Evolutionary conservation across 2,888 invertebrate genomes (phyloP).

Genomic region (Heteropelma amictum): DNA sequence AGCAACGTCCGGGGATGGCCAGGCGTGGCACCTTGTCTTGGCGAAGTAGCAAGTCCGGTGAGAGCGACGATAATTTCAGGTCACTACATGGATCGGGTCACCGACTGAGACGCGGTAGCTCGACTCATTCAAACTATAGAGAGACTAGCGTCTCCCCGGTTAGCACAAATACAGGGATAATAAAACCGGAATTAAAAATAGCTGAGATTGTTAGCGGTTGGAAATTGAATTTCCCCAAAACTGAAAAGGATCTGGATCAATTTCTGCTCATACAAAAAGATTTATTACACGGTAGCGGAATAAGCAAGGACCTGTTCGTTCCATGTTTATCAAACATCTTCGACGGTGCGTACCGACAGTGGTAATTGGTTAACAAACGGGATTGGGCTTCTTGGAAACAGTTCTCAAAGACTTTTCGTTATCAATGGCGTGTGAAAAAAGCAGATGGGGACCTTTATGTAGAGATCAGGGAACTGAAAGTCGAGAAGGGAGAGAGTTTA

Average conservation of each 20-base stretch:
- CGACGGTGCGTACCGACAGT: slow-evolving; percentile 40
- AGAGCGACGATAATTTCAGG: no score
- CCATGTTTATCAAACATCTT: slow-evolving; percentile 41
- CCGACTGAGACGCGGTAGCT: no score
- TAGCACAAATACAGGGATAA: no score
- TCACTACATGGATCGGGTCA: no score
- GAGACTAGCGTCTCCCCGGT: no score
- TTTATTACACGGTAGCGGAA: slow-evolving; percentile 30
- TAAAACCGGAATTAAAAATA: no score
- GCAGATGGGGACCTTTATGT: neutral
- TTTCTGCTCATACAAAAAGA: neutral
- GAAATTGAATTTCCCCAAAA: slow-evolving; percentile 38
- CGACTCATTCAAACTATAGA: no score
- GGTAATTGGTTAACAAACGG: slow-evolving; percentile 37
- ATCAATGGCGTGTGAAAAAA: neutral
- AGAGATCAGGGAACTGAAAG: slow-evolving; percentile 29
- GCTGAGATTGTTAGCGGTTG: no score
- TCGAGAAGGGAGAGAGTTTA: slow-evolving; percentile 38
- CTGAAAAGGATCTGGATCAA: slow-evolving; percentile 48
- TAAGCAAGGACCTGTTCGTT: slow-evolving; percentile 50
- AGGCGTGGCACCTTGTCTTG: no score
- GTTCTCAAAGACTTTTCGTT: slow-evolving; percentile 20
- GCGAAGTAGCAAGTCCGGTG: no score
- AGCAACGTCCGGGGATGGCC: no score
- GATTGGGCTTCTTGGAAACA: slow-evolving; percentile 38